phyloP scores from a whole-genome alignment of 2,888 invertebrate species.

The Tortricodes alternella region DNA sequence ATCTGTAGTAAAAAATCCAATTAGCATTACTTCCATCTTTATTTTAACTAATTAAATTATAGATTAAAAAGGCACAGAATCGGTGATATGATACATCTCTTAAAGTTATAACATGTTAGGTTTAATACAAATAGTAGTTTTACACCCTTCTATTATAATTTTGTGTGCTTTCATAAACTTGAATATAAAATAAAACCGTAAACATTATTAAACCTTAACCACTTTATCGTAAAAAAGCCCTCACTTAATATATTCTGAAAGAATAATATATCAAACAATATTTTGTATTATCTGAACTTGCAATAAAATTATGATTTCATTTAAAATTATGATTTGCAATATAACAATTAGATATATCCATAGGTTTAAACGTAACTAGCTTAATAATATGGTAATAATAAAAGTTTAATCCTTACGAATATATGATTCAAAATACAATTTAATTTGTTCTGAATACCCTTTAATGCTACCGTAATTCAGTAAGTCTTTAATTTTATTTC shows the following conservation, averaged over 20 bases:
- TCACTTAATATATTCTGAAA: slow-evolving; percentile 1
- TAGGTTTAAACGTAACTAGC: slow-evolving; percentile 4
- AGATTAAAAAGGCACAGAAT: slow-evolving; percentile 24
- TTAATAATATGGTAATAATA: background rate
- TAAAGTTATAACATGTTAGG: no score
- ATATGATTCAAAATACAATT: background rate
- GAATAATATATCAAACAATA: no score
- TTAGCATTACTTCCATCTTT: slow-evolving; percentile 8
- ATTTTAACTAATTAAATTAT: slow-evolving; percentile 7
- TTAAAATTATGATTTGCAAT: no score
- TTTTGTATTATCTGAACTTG: no score
- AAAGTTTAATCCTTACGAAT: background rate
- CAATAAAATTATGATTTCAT: no score
- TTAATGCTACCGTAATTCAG: no score
- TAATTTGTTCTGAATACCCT: background rate
- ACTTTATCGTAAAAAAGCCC: background rate
- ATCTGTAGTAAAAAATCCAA: no score
- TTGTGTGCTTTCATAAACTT: background rate
- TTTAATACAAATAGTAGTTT: no score
- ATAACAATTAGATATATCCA: background rate
- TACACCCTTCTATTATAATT: background rate
- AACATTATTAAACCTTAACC: slow-evolving; percentile 2
- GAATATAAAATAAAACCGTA: background rate
- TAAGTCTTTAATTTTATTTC: no score
- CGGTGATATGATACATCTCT: no score